phyloP scores from a whole-genome alignment of 2,888 invertebrate genomes.

The Luperina nickerlii region DNA sequence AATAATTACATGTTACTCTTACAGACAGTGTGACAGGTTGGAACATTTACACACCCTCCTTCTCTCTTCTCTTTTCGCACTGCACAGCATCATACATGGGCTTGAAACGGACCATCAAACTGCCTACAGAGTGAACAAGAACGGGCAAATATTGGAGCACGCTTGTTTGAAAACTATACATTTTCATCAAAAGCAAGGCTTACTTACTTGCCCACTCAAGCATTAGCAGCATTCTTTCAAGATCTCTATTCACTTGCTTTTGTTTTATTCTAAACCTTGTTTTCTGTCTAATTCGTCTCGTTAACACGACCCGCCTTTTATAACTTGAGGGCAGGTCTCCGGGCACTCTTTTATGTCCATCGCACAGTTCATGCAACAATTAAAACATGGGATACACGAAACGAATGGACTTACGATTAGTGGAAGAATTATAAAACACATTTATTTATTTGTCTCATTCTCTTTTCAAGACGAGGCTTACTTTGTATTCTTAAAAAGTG shows the following conservation, averaged over 20 bases:
- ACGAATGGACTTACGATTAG: conserved; percentile 44
- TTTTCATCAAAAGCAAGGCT: background rate
- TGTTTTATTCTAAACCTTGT: background rate
- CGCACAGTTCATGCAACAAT: conserved; percentile 35
- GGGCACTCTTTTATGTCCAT: conserved; percentile 10
- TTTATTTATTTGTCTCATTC: background rate
- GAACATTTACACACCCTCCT: background rate
- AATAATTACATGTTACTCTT: conserved; percentile 32
- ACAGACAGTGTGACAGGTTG: background rate
- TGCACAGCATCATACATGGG: conserved; percentile 14
- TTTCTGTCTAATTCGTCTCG: background rate
- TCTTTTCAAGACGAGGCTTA: background rate
- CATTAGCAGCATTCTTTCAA: background rate
- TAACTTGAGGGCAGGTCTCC: background rate
- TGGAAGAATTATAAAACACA: conserved; percentile 50
- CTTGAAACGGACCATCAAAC: background rate
- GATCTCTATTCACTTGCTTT: background rate
- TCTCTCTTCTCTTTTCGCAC: background rate
- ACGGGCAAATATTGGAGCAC: background rate
- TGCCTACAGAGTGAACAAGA: background rate
- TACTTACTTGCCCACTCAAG: background rate
- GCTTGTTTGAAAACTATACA: background rate
- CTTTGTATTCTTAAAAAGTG: background rate
- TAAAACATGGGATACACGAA: conserved; percentile 42
- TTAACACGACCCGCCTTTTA: background rate